Base-by-base conservation (phyloP, 2,888 invertebrate species). In the Liodrosophila aerea region DNA sequence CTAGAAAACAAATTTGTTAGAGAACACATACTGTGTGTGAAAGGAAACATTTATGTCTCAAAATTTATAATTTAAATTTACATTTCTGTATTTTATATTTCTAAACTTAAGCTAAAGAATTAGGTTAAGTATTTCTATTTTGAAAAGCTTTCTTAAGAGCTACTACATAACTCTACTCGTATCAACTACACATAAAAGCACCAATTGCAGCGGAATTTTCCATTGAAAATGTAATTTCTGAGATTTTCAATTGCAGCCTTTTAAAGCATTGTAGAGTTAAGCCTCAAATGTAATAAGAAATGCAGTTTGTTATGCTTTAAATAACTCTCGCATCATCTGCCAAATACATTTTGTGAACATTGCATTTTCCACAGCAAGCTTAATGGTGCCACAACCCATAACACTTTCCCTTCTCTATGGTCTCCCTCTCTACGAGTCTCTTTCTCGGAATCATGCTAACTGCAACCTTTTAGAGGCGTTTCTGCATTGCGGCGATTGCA, bases 401-500 rank as follows among this genome's bases (percentile, higher is more conserved):
- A 12, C n/a, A 13, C 7, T 11, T 16, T 13, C 13, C 11, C 9
- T 1, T 29, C 22, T 30, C 29, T 7, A 1, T 12, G 18, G 1
- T 1, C 37, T 4, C 33, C 7, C 11, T 22, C 22, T 9, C 7
- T 11, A n/a, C 8, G n/a, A 4, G 31, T 34, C 30, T 37, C 46
- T 47, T 36, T 57, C 34, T 27, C 15, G 16, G 18, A 40, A n/a
- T 22, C 18, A 16, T 40, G 39, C 29, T 29, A 16, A 36, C 13
- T 13, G 46, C 16, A 51, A 50, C 43, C 61, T 51, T 72, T 72
- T 34, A 68, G 63, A 50, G 70, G 58, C 52, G 53, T 36, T 74
- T 52, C 85, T 84, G 85, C 76, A 77, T 74, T 82, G 76, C 83
- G 83, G 59, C 83, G 83, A 69, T 66, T 66, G 62, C 72, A 75